These are phyloP conservation scores for Procambarus virginalis DNA, from an alignment of 1,140 invertebrate genomes.

Conservation along the genomic window DNA sequence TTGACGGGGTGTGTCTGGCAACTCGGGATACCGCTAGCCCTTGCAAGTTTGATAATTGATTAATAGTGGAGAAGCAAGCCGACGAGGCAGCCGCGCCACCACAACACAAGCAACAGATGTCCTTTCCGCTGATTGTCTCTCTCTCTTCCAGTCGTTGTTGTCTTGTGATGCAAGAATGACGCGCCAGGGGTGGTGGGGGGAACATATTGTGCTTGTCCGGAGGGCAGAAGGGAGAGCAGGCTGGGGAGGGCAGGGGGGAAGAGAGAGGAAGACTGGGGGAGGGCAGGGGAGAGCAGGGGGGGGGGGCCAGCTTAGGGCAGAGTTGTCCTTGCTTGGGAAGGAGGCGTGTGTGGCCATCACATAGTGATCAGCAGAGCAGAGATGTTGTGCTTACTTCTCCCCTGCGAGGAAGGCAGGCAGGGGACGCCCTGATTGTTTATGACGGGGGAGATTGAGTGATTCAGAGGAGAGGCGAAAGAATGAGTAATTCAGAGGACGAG, in stretches of 20 bases:
- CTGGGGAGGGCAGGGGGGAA: not conserved
- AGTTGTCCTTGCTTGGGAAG: not conserved
- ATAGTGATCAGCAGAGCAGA: too few species aligned
- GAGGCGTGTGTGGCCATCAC: not conserved
- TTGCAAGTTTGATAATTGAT: constrained; percentile 45
- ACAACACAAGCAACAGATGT: constrained; percentile 23
- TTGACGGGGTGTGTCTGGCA: too few species aligned
- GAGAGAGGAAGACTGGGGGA: not conserved
- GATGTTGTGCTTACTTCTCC: too few species aligned
- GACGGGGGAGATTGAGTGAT: too few species aligned
- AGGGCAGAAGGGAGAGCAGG: not conserved
- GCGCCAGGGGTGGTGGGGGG: not conserved
- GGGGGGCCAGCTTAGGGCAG: not conserved
- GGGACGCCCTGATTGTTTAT: too few species aligned
- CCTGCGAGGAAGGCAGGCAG: too few species aligned
- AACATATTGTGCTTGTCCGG: too few species aligned
- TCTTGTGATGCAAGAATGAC: not conserved
- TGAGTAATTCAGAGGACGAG: too few species aligned
- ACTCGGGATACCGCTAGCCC: not conserved
- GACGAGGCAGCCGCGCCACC: not conserved
- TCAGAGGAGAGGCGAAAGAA: too few species aligned
- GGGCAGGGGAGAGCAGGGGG: not conserved
- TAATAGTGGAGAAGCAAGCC: not conserved
- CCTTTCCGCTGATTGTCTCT: not conserved
- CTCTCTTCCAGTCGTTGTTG: not conserved